These are phyloP conservation scores for Unio pictorum DNA, from an alignment of 2,888 invertebrate species.

Conservation along the genomic window DNA sequence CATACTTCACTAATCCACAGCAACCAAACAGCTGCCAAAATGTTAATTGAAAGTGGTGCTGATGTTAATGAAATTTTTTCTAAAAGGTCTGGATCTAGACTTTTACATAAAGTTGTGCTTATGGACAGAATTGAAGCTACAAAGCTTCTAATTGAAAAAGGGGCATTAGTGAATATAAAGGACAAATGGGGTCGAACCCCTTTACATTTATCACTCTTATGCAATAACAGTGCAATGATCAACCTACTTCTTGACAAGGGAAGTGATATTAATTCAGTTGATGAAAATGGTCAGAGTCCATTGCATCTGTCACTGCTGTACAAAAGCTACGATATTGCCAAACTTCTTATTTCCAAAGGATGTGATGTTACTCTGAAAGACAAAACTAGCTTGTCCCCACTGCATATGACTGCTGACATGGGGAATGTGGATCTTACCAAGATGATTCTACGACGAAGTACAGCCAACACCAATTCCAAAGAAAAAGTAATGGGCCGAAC, in stretches of 20 bases:
- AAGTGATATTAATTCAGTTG: conserved; percentile 47
- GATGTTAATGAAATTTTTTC: conserved; percentile 53
- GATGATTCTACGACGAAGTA: conserved; percentile 51
- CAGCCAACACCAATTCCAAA: conserved; percentile 54
- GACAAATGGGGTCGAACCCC: conserved; percentile 50
- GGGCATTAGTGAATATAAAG: conserved; percentile 45
- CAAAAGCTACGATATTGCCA: conserved; percentile 47
- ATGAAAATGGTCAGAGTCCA: conserved; percentile 37
- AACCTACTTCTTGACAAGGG: conserved; percentile 44
- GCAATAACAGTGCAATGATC: conserved; percentile 44
- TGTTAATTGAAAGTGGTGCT: conserved; percentile 55
- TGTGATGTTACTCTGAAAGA: conserved; percentile 53
- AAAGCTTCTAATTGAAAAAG: conserved; percentile 45
- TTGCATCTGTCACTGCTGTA: conserved; percentile 49
- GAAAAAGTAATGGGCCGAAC: conserved; percentile 59
- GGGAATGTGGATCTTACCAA: conserved; percentile 48
- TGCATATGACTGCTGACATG: conserved; percentile 51
- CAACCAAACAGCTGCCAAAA: conserved; percentile 44
- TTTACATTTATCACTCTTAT: conserved; percentile 52
- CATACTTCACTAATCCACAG: conserved; percentile 48
- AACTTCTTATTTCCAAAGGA: conserved; percentile 43
- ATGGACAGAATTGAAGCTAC: conserved; percentile 45
- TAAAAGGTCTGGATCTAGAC: conserved; percentile 44
- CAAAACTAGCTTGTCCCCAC: conserved; percentile 47
- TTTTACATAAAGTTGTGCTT: conserved; percentile 55